Base-by-base conservation (phyloP, 1,140 invertebrate genomes). In the Notospermus geniculatus region DNA sequence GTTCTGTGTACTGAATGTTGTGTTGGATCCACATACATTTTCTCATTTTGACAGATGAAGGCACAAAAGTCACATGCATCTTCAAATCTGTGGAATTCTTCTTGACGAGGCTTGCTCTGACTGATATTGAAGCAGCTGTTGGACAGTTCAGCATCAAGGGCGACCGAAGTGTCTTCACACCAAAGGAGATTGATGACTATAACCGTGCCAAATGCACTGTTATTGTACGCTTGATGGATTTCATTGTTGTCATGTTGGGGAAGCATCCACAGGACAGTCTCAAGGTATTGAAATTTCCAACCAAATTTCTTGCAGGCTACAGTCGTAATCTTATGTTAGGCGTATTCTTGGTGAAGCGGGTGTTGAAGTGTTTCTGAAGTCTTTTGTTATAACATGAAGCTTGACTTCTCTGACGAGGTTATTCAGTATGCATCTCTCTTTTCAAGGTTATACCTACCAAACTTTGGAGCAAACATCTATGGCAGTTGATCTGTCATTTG, bases 191-290 rank as follows among this genome's bases (percentile, higher is more conserved):
- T 28, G 78, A 79, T n/a, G 70, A 74, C 41, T 80, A 69, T 45
- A 81, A 80, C 60, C 76, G 71, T 50, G 39, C 41, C 22, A 79
- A 80, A 54, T 81, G 80, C 67, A 80, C 78, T 57, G 79, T 83
- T 2, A 67, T 86, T 50, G 67, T 86, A 1, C 74, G 82, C 28
- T 63, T 83, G 17, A 72, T 85, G 25, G 78, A 84, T 41, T 85
- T 87, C 62, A 55, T 84, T 22, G 66, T 73, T 59, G 73, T 64
- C 54, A 72, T 80, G 54, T 56, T 75, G 60, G 67, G 62, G 32
- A 71, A 72, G 57, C 68, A 73, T 65, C 50, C 63, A 29, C 63
- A 71, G 52, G 69, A 72, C 45, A 61, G 68, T 39, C 7, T 56
- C 9, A 66, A 71, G 67, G 67, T 72, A 62, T 53, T n/a, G n/a